Conservation (phyloP, 2,888 invertebrate species). For the Athalia rosae region DNA sequence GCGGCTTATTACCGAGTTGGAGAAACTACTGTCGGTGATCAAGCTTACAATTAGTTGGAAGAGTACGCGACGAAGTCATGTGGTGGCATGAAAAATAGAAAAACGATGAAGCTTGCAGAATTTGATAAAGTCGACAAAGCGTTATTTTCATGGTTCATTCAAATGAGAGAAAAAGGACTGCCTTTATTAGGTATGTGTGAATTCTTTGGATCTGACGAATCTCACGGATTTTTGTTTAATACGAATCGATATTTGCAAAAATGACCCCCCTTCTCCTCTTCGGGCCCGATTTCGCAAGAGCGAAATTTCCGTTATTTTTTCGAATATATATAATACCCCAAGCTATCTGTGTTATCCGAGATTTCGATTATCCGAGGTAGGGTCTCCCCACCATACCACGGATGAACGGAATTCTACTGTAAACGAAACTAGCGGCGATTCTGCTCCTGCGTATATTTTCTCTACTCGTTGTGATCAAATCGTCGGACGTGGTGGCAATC, state of each 20-base stretch:
- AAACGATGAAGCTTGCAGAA: constrained; percentile 48
- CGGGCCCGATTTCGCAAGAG: constrained; percentile 45
- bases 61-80: constrained; percentile 48
- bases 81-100: constrained; percentile 45
- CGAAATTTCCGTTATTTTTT: too few relatives aligned
- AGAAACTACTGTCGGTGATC: constrained; percentile 55
- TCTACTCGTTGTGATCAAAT: too few relatives aligned
- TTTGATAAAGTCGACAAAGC: constrained; percentile 45
- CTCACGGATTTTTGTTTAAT: background rate
- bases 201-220: background rate
- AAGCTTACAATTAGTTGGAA: constrained; percentile 53
- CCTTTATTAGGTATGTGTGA: constrained; percentile 45
- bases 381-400: too few relatives aligned
- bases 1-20: constrained; percentile 56
- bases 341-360: too few relatives aligned
- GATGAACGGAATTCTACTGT: too few relatives aligned
- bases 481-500: too few relatives aligned
- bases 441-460: too few relatives aligned
- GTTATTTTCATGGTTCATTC: constrained; percentile 48
- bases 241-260: background rate
- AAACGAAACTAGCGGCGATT: too few relatives aligned
- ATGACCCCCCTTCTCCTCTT: constrained; percentile 17
- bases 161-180: constrained; percentile 48
- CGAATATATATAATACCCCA: too few relatives aligned
- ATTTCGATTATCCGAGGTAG: too few relatives aligned